Evolutionary conservation across 2,888 invertebrate genomes (phyloP).

Genomic region (Ethmia dodecea): DNA sequence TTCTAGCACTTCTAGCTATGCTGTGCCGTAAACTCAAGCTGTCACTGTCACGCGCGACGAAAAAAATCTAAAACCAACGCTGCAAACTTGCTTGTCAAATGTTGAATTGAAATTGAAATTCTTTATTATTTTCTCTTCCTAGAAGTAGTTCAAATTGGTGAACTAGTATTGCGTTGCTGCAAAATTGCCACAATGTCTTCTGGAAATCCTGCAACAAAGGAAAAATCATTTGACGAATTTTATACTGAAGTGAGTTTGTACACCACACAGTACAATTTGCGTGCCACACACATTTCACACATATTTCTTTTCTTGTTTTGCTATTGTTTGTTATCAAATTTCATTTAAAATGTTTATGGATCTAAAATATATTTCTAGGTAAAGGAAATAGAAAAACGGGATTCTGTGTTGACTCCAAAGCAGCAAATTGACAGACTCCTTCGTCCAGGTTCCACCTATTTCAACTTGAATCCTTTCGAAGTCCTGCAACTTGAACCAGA

Average conservation of each 20-base stretch:
- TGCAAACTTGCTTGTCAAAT: no score
- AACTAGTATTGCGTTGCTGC: no score
- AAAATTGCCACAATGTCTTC: constrained; percentile 35
- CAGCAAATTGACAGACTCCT: constrained; percentile 98
- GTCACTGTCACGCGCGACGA: no score
- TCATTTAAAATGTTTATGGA: no score
- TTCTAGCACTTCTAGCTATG: no score
- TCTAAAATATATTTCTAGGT: constrained; percentile 86
- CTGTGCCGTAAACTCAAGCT: no score
- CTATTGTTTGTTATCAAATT: neutral
- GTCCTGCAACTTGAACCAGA: constrained; percentile 95
- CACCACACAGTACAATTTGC: neutral
- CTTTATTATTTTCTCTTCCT: no score
- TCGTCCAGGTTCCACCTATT: constrained; percentile 98
- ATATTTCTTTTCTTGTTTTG: neutral
- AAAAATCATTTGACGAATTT: constrained; percentile 87
- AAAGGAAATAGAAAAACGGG: constrained; percentile 98
- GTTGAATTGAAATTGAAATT: no score
- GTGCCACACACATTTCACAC: neutral
- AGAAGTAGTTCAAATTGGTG: no score
- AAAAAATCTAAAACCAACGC: no score
- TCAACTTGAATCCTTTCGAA: constrained; percentile 98
- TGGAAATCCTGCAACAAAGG: constrained; percentile 62
- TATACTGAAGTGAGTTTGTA: constrained; percentile 84
- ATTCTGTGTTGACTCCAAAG: constrained; percentile 96